Evolutionary conservation across 2,888 invertebrate genomes (phyloP), one percentile per base, ranked within the genome.

Genomic region (Ephialtes manifestator): DNA sequence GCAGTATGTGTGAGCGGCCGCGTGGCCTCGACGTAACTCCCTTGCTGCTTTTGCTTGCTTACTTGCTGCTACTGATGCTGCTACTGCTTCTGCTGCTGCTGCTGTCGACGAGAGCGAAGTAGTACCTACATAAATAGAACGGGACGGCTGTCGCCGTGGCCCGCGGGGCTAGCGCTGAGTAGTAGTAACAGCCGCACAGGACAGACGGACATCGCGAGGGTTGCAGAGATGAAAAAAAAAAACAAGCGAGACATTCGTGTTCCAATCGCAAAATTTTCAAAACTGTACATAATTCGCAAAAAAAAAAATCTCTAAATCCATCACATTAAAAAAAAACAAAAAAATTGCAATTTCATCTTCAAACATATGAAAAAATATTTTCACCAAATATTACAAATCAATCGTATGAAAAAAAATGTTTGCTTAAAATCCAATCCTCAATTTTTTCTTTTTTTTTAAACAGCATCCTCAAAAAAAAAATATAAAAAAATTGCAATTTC

Each of bases 111-210:
- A 55, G 72, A 74, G 76, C 67, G 58, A 80, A 86, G 78, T 83
- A 58, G 76, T 75, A 79, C 78, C 68, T 82, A 81, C 84, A 72
- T 78, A 85, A 85, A 85, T 85, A 85, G 85, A 85, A 79, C 83
- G 70, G 48, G 58, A 65, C 65, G 51, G 76, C 60, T 70, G 83
- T 82, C 85, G 72, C 15, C 28, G 39, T 28, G 48, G 75, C 74
- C 55, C 46, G 18, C 48, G 51, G 72, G 13, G 68, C 75, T 5
- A 43, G 20, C 28, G 24, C 60, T 55, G 84, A 84, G 77, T 58
- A 81, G 84, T 78, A 74, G 81, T 81, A 84, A 81, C 84, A 84
- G 84, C 84, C 77, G 84, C 75, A 48, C 75, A 31, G 58, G 31
- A 74, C 81, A 72, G 84, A 72, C 84, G 55, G 55, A 67, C 60